Evolutionary conservation across 2,888 invertebrate genomes (phyloP).

Genomic region (Chaetogeoica ovagalla): DNA sequence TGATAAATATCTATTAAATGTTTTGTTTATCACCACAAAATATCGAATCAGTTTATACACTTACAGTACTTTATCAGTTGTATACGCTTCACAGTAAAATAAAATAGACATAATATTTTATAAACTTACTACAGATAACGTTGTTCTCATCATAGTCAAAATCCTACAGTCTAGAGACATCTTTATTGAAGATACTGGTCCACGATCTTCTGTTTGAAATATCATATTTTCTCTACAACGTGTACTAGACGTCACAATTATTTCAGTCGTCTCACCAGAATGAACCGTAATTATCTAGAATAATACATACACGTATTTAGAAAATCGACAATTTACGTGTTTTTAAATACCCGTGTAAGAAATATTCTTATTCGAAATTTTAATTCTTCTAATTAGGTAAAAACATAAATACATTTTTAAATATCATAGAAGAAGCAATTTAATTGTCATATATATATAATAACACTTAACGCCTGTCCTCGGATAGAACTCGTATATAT

Average conservation of each 20-base stretch:
- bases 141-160: conserved; percentile 48
- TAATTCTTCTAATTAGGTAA: too few species aligned
- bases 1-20: neutral
- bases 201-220: conserved; percentile 43
- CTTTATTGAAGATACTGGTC: conserved; percentile 40
- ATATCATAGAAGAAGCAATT: too few species aligned
- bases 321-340: too few species aligned
- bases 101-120: neutral
- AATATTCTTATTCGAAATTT: too few species aligned
- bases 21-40: too few species aligned
- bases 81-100: neutral
- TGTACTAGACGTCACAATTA: conserved; percentile 45
- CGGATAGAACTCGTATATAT: too few species aligned
- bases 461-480: too few species aligned
- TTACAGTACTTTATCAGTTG: too few species aligned
- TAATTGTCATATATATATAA: too few species aligned
- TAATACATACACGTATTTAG: neutral
- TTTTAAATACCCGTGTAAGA: too few species aligned
- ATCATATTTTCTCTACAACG: conserved; percentile 36
- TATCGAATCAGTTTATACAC: too few species aligned
- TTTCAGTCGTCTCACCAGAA: conserved; percentile 49
- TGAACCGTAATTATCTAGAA: conserved; percentile 51
- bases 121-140: conserved; percentile 38
- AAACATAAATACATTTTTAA: too few species aligned
- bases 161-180: conserved; percentile 37